These are phyloP conservation scores for Scaptomyza hsui DNA, from an alignment of 1,140 invertebrate species.

Conservation along the genomic window DNA sequence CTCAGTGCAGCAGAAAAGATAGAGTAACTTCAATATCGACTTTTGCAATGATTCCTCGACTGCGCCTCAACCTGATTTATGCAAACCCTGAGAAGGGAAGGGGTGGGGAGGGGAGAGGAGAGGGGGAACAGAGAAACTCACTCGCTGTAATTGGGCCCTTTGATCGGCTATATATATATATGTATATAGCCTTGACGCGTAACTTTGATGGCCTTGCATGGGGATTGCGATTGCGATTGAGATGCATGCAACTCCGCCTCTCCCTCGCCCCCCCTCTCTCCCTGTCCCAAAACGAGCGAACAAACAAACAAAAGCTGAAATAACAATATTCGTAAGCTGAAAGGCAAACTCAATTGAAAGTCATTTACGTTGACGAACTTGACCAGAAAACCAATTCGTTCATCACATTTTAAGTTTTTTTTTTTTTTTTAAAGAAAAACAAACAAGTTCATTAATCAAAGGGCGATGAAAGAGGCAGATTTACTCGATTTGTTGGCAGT, in stretches of 20 bases:
- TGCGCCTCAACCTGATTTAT: slow-evolving; percentile 16
- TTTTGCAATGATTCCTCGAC: neutral
- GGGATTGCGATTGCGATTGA: neutral
- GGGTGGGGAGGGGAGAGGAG: too few relatives aligned
- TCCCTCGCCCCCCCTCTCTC: too few relatives aligned
- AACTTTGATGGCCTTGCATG: slow-evolving; percentile 17
- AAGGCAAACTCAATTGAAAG: slow-evolving; percentile 16
- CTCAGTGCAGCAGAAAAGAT: too few relatives aligned
- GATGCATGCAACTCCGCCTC: neutral
- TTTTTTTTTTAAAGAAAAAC: neutral
- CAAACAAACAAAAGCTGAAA: neutral
- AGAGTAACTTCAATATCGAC: neutral
- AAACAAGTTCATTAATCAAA: slow-evolving; percentile 35
- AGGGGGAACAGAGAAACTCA: neutral
- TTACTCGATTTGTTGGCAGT: slow-evolving; percentile 1
- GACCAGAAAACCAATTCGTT: neutral
- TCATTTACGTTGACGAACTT: slow-evolving; percentile 2
- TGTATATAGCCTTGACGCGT: slow-evolving; percentile 12
- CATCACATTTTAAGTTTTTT: too few relatives aligned
- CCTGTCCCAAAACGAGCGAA: too few relatives aligned
- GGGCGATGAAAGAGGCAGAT: slow-evolving; percentile 7
- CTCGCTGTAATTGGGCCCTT: slow-evolving; percentile 27
- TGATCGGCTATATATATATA: too few relatives aligned
- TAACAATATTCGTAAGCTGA: neutral
- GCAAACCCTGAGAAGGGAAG: neutral